Evolutionary conservation across 1,140 invertebrate species (phyloP).

Genomic region (Trichoplusia ni): DNA sequence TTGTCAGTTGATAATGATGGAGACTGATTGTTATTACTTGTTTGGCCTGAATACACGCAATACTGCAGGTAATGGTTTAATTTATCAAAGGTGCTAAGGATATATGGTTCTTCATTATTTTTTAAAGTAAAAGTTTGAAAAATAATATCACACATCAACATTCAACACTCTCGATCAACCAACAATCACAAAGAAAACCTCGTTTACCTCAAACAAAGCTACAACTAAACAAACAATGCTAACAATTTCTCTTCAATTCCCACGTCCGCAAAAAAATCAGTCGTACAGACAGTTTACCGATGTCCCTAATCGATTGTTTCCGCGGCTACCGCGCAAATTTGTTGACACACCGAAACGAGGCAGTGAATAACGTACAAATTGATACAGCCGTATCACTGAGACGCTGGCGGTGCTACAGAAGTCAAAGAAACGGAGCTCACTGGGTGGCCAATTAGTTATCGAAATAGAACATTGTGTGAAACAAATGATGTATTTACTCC

Average conservation of each 20-base stretch:
- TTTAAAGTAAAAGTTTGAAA: too few species aligned
- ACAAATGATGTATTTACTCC: too few species aligned
- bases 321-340: not conserved
- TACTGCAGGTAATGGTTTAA: conserved; percentile 16
- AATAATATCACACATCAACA: too few species aligned
- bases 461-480: too few species aligned
- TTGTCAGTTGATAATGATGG: conserved; percentile 15
- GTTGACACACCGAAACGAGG: not conserved
- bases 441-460: too few species aligned
- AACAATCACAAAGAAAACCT: too few species aligned
- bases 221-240: too few species aligned
- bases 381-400: too few species aligned
- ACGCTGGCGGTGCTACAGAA: too few species aligned
- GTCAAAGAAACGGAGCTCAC: too few species aligned
- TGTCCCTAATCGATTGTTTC: not conserved
- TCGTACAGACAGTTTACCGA: not conserved
- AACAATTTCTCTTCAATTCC: not conserved
- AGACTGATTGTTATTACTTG: conserved; percentile 25
- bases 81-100: conserved; percentile 12
- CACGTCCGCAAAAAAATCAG: not conserved
- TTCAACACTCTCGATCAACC: too few species aligned
- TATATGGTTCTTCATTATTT: not conserved
- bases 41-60: conserved; percentile 17
- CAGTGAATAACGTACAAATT: not conserved
- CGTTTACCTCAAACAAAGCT: too few species aligned